A percentile compares a stretch with the other conserved stretches of the same genome.
These are phyloP conservation scores for Catostylus mosaicus DNA, from an alignment of 30 jellyfish, hydroid and myxozoan genomes.

Conservation along the genomic window DNA sequence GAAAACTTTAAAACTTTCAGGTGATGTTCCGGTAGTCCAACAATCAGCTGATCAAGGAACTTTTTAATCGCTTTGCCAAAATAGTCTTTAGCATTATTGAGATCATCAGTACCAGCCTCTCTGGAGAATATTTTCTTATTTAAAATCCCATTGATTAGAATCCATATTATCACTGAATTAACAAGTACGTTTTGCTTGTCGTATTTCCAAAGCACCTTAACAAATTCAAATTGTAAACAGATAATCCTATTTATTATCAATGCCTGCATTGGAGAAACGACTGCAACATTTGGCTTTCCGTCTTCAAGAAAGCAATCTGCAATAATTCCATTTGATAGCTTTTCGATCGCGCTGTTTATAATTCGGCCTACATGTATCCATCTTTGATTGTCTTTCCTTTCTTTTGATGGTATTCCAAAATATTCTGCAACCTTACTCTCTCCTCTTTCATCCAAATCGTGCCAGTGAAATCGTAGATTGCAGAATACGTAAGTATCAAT, in stretches of 20 bases:
- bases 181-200: not conserved
- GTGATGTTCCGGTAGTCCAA: not conserved
- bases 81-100: not conserved
- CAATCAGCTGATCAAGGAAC: not conserved
- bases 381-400: not conserved
- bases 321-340: not conserved
- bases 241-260: not conserved
- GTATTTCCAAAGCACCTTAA: not conserved
- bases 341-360: not conserved
- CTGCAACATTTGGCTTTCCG: not conserved
- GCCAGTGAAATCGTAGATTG: constrained; percentile 4
- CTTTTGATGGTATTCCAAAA: not conserved
- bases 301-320: constrained; percentile 1
- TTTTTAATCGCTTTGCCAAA: not conserved
- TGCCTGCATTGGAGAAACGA: constrained; percentile 10
- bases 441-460: not conserved
- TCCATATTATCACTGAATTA: not conserved
- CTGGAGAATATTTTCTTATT: not conserved
- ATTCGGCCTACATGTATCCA: not conserved
- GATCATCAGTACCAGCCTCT: not conserved
- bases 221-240: constrained; percentile 4
- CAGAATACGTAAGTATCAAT: not conserved
- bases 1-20: not conserved
- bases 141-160: not conserved
- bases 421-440: not conserved